Conservation (phyloP, 2,888 invertebrate genomes). For the Metalampra italica region DNA sequence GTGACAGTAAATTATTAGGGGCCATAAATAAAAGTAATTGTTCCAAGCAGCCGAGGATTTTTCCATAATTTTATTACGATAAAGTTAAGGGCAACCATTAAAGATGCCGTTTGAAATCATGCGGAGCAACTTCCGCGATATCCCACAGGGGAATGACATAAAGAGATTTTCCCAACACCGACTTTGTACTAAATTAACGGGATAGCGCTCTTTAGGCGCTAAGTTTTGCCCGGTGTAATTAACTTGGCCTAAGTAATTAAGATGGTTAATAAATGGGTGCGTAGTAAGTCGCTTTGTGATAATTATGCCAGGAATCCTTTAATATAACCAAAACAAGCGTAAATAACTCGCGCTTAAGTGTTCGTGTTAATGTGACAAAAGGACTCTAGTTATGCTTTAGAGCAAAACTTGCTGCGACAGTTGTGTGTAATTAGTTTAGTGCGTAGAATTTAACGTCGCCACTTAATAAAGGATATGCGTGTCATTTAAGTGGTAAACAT, state of each 20-base stretch:
- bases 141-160: constrained; percentile 51
- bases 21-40: constrained; percentile 70
- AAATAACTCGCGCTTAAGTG: constrained; percentile 51
- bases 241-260: constrained; percentile 74
- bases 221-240: constrained; percentile 71
- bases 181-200: constrained; percentile 63
- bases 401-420: constrained; percentile 37
- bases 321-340: constrained; percentile 66
- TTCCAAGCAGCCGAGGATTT: constrained; percentile 61
- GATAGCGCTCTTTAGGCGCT: constrained; percentile 66
- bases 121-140: constrained; percentile 46
- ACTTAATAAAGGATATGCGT: constrained; percentile 19
- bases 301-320: constrained; percentile 72
- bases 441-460: constrained; percentile 28
- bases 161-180: constrained; percentile 56
- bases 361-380: constrained; percentile 53
- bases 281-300: constrained; percentile 71
- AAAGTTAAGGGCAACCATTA: constrained; percentile 55
- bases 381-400: constrained; percentile 46
- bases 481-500: constrained; percentile 12
- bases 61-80: constrained; percentile 66
- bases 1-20: constrained; percentile 64
- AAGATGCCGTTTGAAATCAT: constrained; percentile 50
- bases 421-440: constrained; percentile 36
- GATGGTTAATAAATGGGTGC: constrained; percentile 74